Percentiles rank a stretch among this genome's conserved stretches.
These are phyloP conservation scores for Lepidurus couesii DNA, from an alignment of 1,140 invertebrate species.

Conservation along the genomic window DNA sequence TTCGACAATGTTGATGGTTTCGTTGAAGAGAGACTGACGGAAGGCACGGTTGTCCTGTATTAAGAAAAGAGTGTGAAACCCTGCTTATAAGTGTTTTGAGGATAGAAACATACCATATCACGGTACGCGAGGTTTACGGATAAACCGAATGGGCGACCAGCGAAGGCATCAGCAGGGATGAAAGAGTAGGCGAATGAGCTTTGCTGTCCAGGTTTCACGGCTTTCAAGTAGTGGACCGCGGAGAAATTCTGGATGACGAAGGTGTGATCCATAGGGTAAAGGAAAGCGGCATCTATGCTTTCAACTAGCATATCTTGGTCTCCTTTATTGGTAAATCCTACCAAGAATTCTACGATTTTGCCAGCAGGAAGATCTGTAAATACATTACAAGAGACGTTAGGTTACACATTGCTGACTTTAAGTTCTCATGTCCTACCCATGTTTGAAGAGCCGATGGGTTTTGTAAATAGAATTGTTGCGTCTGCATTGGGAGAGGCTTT, in stretches of 20 bases:
- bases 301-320: constrained; percentile 84
- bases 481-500: constrained; percentile 85
- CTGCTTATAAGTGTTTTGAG: background rate
- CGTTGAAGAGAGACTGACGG: constrained; percentile 93
- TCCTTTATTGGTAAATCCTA: constrained; percentile 94
- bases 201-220: constrained; percentile 85
- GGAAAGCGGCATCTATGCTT: constrained; percentile 91
- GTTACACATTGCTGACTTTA: background rate
- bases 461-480: constrained; percentile 85
- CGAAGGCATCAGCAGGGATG: constrained; percentile 88
- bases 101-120: constrained; percentile 59
- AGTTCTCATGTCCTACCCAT: constrained; percentile 49
- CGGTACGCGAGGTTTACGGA: constrained; percentile 89
- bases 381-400: constrained; percentile 16
- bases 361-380: constrained; percentile 84
- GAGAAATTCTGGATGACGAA: constrained; percentile 99
- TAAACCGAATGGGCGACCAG: constrained; percentile 90
- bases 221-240: constrained; percentile 75
- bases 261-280: constrained; percentile 96
- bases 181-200: constrained; percentile 94
- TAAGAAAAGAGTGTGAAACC: constrained; percentile 34
- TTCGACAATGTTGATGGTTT: constrained; percentile 95
- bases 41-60: constrained; percentile 61
- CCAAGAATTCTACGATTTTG: constrained; percentile 84
- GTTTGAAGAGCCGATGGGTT: constrained; percentile 59